Base-by-base conservation (phyloP, 1,140 invertebrate species). In the Chironomus tepperi region DNA sequence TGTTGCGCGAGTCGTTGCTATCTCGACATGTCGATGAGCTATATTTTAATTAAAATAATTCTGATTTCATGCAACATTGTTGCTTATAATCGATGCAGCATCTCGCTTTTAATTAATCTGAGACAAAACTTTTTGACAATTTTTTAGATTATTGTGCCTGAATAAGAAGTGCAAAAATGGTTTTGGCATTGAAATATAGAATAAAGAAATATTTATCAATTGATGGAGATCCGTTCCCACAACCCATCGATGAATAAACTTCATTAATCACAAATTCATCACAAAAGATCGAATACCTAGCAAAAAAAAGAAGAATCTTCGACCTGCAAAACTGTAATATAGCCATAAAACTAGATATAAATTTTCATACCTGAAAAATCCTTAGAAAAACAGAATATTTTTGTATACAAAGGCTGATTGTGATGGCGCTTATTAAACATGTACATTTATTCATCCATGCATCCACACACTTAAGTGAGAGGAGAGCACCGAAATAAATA, bases 341-440 rank as follows among this genome's bases (percentile, higher is more conserved):
- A 57, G n/a, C 47, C 47, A 57, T 57, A 57, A 57, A 57, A 34
- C 24, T 34, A 5, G 12, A 57, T 57, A 12, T 57, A 57, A 12
- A 57, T 57, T 47, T 57, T n/a, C 9, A 3, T 57, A 57, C 47
- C 47, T 57, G 47, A 57, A 57, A 47, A 57, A 15, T 57, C 47
- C 12, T 57, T 57, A 57, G n/a, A 57, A 57, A 47, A 47, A 47
- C 2, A 12, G 10, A 57, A 12, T n/a, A 57, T 57, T n/a, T n/a
- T n/a, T 15, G n/a, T 57, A 57, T n/a, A 70, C 16, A 57, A 57
- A 57, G n/a, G 7, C 47, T n/a, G n/a, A 57, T 2, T 12, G 10
- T n/a, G 65, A 70, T 70, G 65, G 65, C 65, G 65, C 65, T 70
- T 70, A 70, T 19, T 70, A 19, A 67, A n/a, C 18, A 67, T 18